Conservation (phyloP, 2,888 invertebrate species). For the Mimachlamys varia region DNA sequence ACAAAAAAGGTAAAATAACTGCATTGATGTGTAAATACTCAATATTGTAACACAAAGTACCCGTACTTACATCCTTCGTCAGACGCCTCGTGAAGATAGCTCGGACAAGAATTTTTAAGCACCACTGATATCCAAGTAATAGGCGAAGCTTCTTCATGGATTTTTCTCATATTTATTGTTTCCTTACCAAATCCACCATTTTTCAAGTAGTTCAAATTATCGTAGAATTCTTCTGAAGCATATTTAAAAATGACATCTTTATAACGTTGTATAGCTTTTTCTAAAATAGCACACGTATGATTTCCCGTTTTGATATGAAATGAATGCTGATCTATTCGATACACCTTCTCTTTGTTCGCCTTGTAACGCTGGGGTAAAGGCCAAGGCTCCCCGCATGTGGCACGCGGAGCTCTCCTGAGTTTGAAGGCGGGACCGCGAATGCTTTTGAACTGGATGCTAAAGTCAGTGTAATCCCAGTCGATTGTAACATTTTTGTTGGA, state of each 20-base stretch:
- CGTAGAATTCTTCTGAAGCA: constrained; percentile 57
- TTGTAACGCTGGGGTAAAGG: constrained; percentile 84
- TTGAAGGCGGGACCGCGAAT: background rate
- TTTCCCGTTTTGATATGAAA: constrained; percentile 56
- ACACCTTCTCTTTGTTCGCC: constrained; percentile 52
- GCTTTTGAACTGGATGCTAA: constrained; percentile 36
- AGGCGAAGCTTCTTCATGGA: constrained; percentile 45
- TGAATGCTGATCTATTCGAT: constrained; percentile 41
- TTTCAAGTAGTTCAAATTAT: constrained; percentile 44
- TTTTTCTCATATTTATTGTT: background rate
- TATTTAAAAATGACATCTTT: constrained; percentile 80
- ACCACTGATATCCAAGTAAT: constrained; percentile 48
- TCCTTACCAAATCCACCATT: constrained; percentile 37
- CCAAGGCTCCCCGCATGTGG: constrained; percentile 85
- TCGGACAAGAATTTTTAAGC: constrained; percentile 42
- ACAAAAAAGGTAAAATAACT: too few relatives aligned
- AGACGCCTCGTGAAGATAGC: constrained; percentile 60
- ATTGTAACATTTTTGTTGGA: background rate
- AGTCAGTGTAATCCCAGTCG: constrained; percentile 42
- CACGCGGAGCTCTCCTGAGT: constrained; percentile 51
- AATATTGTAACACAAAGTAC: too few relatives aligned
- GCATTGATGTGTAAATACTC: too few relatives aligned
- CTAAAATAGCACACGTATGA: constrained; percentile 84
- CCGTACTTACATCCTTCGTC: constrained; percentile 69
- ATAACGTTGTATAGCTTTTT: constrained; percentile 84